phyloP scores from a whole-genome alignment of 2,113 vertebrate genomes.

The Setophaga petechia region DNA sequence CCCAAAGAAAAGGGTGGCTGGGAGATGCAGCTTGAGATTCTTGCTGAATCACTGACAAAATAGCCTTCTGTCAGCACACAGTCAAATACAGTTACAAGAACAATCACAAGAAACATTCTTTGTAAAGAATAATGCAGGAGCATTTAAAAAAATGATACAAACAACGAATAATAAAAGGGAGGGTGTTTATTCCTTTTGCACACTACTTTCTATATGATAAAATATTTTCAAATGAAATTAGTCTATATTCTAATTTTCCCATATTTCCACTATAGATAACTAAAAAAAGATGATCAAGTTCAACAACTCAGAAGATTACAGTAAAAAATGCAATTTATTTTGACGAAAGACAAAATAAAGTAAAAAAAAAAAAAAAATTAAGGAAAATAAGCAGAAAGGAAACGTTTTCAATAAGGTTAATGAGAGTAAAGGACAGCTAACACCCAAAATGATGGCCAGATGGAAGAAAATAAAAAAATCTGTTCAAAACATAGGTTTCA shows the following conservation, averaged over 20 bases:
- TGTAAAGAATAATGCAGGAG: not conserved
- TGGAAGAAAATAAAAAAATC: not conserved
- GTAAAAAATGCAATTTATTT: constrained; percentile 54
- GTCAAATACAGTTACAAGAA: not conserved
- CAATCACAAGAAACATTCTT: not conserved
- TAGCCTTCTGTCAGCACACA: not conserved
- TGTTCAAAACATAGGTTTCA: constrained; percentile 19
- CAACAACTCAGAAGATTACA: constrained; percentile 25
- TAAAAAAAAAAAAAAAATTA: not conserved
- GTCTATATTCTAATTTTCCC: not conserved
- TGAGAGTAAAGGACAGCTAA: not conserved
- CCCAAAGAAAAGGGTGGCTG: not conserved
- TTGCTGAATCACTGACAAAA: not conserved
- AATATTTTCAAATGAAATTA: not conserved
- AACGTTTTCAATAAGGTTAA: not conserved
- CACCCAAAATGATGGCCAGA: not conserved
- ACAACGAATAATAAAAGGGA: not conserved
- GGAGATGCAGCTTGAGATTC: not conserved
- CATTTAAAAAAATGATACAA: not conserved
- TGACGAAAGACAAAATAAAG: constrained; percentile 26
- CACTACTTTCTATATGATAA: not conserved
- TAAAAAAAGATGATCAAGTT: not conserved
- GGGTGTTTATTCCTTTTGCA: not conserved
- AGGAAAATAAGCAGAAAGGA: not conserved
- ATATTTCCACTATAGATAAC: not conserved